Evolutionary conservation across 2,888 invertebrate species (phyloP).

Genomic region (Dicyrtomina minuta): DNA sequence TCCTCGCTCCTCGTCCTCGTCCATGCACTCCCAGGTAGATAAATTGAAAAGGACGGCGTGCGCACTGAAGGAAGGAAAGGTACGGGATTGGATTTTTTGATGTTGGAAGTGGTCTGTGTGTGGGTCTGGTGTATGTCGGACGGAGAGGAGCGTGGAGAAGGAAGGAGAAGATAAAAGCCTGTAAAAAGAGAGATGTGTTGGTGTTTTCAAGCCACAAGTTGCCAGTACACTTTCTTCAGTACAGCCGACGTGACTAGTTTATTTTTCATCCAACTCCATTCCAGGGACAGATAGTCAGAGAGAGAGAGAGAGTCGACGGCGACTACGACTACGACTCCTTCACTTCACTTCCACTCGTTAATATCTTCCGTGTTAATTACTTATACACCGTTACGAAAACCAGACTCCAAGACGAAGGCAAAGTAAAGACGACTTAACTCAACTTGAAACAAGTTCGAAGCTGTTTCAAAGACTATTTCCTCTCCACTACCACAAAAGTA

Average conservation of each 20-base stretch:
- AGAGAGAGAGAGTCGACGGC: not conserved
- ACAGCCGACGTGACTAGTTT: conserved; percentile 10
- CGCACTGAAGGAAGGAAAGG: conserved; percentile 1
- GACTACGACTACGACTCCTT: not conserved
- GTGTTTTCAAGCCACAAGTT: conserved; percentile 19
- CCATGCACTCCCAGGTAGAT: conserved; percentile 14
- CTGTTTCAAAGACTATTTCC: too few species aligned
- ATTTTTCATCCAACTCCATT: not conserved
- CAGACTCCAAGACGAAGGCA: not conserved
- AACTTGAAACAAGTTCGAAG: too few species aligned
- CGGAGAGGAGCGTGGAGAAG: not conserved
- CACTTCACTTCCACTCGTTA: not conserved
- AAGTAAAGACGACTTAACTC: too few species aligned
- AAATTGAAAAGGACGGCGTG: conserved; percentile 4
- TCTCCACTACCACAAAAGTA: too few species aligned
- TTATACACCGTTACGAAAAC: too few species aligned
- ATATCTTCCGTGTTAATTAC: too few species aligned
- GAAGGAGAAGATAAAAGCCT: not conserved
- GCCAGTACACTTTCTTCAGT: conserved; percentile 3
- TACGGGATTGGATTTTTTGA: not conserved
- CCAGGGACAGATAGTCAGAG: not conserved
- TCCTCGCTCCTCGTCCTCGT: too few species aligned
- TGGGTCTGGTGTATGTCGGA: too few species aligned
- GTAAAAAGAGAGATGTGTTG: conserved; percentile 2
- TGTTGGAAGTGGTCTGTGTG: too few species aligned